phyloP scores from a whole-genome alignment of 2,888 invertebrate genomes.

The Eurois occulta region DNA sequence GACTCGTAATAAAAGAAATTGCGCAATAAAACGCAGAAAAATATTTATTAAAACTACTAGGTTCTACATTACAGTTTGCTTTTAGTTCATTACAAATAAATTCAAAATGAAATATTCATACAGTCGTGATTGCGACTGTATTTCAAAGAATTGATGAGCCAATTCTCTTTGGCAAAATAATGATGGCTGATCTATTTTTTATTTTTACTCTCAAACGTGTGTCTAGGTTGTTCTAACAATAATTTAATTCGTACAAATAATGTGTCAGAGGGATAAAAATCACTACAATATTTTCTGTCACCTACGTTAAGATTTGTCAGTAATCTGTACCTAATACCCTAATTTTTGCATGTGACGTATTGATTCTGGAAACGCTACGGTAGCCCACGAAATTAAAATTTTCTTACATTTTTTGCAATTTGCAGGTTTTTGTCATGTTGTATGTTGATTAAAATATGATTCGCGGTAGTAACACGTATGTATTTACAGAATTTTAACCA shows the following conservation, averaged over 20 bases:
- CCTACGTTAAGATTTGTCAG: too few species aligned
- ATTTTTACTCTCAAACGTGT: background rate
- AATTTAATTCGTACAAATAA: background rate
- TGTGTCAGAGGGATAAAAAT: background rate
- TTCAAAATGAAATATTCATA: conserved; percentile 47
- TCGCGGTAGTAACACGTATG: too few species aligned
- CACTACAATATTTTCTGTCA: too few species aligned
- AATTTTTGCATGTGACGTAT: too few species aligned
- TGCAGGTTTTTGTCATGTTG: too few species aligned
- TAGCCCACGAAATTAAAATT: too few species aligned
- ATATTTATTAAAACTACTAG: conserved; percentile 2
- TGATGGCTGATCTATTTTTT: background rate
- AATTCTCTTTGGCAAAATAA: conserved; percentile 6
- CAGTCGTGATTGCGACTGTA: conserved; percentile 11
- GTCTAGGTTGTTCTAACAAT: background rate
- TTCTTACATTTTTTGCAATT: too few species aligned
- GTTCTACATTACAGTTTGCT: conserved; percentile 2
- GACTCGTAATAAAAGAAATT: conserved; percentile 5
- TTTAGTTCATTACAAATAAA: conserved; percentile 16
- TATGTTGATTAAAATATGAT: too few species aligned
- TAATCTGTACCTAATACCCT: too few species aligned
- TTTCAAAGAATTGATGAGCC: conserved; percentile 43
- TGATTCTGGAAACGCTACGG: too few species aligned
- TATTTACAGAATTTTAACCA: too few species aligned
- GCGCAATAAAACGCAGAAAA: background rate